Conservation (phyloP, 2,888 invertebrate genomes). For the Dione vanillae region DNA sequence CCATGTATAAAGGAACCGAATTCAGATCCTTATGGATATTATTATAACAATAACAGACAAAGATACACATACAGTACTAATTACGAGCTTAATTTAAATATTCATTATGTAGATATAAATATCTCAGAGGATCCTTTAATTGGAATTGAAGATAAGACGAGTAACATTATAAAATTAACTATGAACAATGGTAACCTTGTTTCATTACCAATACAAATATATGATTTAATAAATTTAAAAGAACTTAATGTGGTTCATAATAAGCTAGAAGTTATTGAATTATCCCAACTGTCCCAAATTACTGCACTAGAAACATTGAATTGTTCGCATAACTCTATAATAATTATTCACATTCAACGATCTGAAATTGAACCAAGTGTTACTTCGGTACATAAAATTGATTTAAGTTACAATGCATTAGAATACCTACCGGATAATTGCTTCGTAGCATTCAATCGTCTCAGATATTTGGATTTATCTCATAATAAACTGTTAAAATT, state of each 20-base stretch:
- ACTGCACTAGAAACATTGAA: slow-evolving; percentile 27
- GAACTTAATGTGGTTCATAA: slow-evolving; percentile 29
- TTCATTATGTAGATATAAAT: slow-evolving; percentile 27
- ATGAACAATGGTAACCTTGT: slow-evolving; percentile 33
- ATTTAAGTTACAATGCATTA: slow-evolving; percentile 39
- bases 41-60: not conserved
- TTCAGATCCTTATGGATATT: not conserved
- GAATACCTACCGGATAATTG: slow-evolving; percentile 34
- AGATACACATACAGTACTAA: not conserved
- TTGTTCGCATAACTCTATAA: slow-evolving; percentile 37
- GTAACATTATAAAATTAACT: slow-evolving; percentile 22
- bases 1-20: slow-evolving; percentile 18
- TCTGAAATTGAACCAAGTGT: not conserved
- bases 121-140: slow-evolving; percentile 17
- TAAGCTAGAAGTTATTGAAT: slow-evolving; percentile 29
- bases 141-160: slow-evolving; percentile 1
- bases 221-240: slow-evolving; percentile 21
- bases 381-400: slow-evolving; percentile 26
- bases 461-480: slow-evolving; percentile 39
- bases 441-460: slow-evolving; percentile 26
- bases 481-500: slow-evolving; percentile 31
- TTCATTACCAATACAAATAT: slow-evolving; percentile 24
- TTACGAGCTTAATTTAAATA: slow-evolving; percentile 24
- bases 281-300: slow-evolving; percentile 15
- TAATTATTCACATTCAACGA: slow-evolving; percentile 16